These are phyloP conservation scores for Anagrus nilaparvatae DNA, from an alignment of 1,140 invertebrate species.

Conservation along the genomic window DNA sequence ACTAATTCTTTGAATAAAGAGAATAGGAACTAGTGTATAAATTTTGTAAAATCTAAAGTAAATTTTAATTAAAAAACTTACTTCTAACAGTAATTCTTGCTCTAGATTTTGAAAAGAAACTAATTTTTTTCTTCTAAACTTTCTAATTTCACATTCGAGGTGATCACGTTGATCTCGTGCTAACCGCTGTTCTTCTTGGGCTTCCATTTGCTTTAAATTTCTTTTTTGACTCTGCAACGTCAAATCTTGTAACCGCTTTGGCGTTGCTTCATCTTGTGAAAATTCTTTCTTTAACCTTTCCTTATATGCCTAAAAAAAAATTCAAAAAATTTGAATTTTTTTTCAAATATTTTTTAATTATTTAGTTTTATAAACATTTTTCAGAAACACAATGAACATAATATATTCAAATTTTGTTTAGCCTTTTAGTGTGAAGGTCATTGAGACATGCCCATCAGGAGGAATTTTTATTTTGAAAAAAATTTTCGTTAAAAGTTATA, in stretches of 20 bases:
- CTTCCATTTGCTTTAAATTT: slow-evolving; percentile 81
- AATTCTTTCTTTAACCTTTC: slow-evolving; percentile 92
- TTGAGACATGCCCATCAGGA: too few relatives aligned
- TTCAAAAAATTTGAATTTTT: too few relatives aligned
- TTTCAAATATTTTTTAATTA: too few relatives aligned
- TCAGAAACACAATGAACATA: background rate
- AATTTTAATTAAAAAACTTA: too few relatives aligned
- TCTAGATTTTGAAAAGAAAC: slow-evolving; percentile 79
- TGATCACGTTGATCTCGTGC: slow-evolving; percentile 82
- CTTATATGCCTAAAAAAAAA: slow-evolving; percentile 66
- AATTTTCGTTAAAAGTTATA: too few relatives aligned
- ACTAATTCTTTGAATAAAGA: background rate
- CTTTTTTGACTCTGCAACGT: slow-evolving; percentile 89
- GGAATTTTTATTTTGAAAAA: too few relatives aligned
- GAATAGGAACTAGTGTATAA: too few relatives aligned
- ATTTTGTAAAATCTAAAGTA: slow-evolving; percentile 7
- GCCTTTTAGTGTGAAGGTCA: too few relatives aligned
- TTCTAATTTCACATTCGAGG: slow-evolving; percentile 83
- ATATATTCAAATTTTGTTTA: slow-evolving; percentile 7
- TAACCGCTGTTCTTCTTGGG: slow-evolving; percentile 79
- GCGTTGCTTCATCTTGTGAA: slow-evolving; percentile 81
- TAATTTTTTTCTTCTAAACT: slow-evolving; percentile 85
- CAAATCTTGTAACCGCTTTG: slow-evolving; percentile 84
- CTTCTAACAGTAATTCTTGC: slow-evolving; percentile 83
- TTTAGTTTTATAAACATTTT: background rate